Evolutionary conservation across 1,140 invertebrate genomes (phyloP).

Genomic region (Wiebesia pumilae): DNA sequence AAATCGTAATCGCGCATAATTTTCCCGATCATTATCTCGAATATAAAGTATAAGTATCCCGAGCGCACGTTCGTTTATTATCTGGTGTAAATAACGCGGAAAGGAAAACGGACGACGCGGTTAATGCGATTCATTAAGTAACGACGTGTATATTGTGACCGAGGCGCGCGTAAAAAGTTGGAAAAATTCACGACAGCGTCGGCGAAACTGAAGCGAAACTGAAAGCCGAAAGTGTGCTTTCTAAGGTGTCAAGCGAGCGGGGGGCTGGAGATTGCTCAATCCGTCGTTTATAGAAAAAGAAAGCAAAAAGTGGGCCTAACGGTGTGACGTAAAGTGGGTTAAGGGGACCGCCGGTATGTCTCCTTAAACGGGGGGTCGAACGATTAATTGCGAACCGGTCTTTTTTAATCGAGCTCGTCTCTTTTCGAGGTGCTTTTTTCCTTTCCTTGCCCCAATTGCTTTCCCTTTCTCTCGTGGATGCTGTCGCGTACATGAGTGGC

Average conservation of each 20-base stretch:
- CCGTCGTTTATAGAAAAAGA: conserved; percentile 13
- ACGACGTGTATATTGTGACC: neutral
- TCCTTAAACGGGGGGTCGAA: conserved; percentile 48
- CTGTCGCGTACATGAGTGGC: neutral
- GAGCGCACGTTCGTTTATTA: neutral
- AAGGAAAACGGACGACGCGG: neutral
- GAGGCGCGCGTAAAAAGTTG: neutral
- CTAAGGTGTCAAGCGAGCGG: neutral
- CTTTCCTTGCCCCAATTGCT: neutral
- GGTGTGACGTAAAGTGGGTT: conserved; percentile 55
- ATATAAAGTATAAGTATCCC: neutral
- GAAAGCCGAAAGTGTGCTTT: conserved; percentile 25
- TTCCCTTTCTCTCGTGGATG: conserved; percentile 8
- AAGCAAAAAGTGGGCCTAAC: conserved; percentile 36
- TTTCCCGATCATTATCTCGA: neutral
- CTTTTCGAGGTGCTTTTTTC: neutral
- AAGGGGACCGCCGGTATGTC: conserved; percentile 50
- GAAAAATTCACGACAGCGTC: neutral
- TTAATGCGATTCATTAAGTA: neutral
- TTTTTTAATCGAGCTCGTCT: conserved; percentile 55
- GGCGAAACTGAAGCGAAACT: neutral
- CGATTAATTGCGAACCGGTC: conserved; percentile 59
- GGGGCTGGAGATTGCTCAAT: conserved; percentile 23
- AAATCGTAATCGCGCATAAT: neutral
- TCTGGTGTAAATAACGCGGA: neutral